Evolutionary conservation across 2,113 vertebrate genomes (phyloP).

Genomic region (Cygnus atratus): DNA sequence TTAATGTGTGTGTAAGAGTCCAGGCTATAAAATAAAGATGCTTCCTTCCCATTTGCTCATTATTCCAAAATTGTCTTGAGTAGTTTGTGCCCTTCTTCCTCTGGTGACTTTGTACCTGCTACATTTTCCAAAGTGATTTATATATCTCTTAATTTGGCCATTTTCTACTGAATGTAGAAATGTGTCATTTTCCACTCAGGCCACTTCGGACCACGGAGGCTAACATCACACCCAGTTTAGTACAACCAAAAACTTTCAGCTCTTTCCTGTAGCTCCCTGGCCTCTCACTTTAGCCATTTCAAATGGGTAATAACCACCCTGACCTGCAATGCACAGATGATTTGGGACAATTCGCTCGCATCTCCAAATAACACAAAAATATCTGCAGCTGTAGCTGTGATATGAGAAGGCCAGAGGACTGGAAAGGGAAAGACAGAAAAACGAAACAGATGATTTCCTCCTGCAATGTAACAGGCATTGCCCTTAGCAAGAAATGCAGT

Average conservation of each 20-base stretch:
- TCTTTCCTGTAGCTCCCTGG: neutral
- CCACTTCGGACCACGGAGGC: neutral
- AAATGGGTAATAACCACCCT: neutral
- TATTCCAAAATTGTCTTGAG: neutral
- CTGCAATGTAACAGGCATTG: neutral
- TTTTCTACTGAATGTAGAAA: no score
- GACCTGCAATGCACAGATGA: neutral
- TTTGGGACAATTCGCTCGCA: neutral
- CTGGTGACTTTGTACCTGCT: neutral
- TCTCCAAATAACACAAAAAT: neutral
- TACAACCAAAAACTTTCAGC: neutral
- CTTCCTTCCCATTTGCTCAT: neutral
- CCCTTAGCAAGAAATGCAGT: neutral
- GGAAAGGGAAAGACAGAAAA: neutral
- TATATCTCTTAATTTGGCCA: no score
- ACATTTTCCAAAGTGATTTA: neutral
- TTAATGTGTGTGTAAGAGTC: neutral
- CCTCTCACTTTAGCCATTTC: neutral
- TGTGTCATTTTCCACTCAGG: neutral
- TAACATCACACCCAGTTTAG: neutral
- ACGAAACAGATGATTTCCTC: neutral
- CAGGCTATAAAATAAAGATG: neutral
- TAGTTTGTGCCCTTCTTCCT: neutral
- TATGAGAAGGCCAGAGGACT: neutral
- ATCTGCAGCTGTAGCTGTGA: neutral